Conservation (phyloP, 2,113 vertebrate species). For the Mustelus asterias region DNA sequence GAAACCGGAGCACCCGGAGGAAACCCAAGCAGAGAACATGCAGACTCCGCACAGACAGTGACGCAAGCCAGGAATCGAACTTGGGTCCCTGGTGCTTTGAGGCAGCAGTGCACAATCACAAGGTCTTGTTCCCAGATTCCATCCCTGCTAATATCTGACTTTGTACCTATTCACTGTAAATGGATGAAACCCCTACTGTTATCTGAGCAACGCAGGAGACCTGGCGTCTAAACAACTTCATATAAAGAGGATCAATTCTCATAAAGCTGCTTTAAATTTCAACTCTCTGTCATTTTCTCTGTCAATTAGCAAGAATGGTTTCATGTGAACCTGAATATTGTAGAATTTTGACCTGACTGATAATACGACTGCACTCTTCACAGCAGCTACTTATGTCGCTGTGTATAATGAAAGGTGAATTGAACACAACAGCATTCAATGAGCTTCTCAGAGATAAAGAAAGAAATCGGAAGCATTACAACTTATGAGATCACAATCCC, state of each 20-base stretch:
- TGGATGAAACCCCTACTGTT: not conserved
- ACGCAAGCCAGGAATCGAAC: too few species aligned
- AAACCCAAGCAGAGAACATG: too few species aligned
- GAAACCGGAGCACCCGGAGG: too few species aligned
- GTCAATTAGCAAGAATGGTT: not conserved
- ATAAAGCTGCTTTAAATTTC: not conserved
- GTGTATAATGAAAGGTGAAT: not conserved
- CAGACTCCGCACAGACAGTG: too few species aligned
- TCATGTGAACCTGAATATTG: not conserved
- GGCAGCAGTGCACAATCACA: not conserved
- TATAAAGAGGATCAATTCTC: not conserved
- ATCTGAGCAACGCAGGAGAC: not conserved
- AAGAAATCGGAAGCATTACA: not conserved
- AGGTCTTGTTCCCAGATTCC: not conserved
- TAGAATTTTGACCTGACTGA: not conserved
- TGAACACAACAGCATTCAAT: not conserved
- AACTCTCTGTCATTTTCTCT: not conserved
- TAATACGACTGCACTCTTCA: not conserved
- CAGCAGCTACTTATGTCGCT: not conserved
- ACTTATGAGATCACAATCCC: not conserved
- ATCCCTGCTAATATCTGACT: not conserved
- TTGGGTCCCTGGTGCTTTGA: too few species aligned
- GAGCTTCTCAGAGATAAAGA: not conserved
- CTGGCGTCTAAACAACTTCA: not conserved
- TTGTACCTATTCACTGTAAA: not conserved